phyloP scores from a whole-genome alignment of 2,888 invertebrate species.

The Anthophora plumipes region DNA sequence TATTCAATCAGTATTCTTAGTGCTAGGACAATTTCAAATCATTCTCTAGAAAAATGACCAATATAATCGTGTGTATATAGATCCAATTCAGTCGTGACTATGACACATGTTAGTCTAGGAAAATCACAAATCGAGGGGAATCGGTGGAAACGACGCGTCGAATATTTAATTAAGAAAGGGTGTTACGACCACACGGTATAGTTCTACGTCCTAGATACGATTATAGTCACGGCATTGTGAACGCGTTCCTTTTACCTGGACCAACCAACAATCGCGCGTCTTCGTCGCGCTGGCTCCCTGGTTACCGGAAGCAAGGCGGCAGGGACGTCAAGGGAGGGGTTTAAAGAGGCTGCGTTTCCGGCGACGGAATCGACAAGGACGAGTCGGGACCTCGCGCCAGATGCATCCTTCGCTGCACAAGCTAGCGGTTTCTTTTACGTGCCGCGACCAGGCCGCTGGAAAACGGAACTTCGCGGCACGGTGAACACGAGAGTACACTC shows the following conservation, averaged over 20 bases:
- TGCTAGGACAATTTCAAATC: too few relatives aligned
- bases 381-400: slow-evolving; percentile 82
- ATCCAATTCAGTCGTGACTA: slow-evolving; percentile 9
- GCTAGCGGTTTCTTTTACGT: slow-evolving; percentile 72
- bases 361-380: slow-evolving; percentile 80
- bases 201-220: slow-evolving; percentile 53
- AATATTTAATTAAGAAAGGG: slow-evolving; percentile 40
- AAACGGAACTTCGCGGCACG: slow-evolving; percentile 74
- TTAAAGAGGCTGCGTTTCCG: slow-evolving; percentile 79
- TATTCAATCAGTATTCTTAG: too few relatives aligned
- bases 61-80: slow-evolving; percentile 12
- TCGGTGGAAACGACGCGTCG: slow-evolving; percentile 1
- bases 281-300: slow-evolving; percentile 34
- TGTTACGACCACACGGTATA: slow-evolving; percentile 23
- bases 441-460: slow-evolving; percentile 62
- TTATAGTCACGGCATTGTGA: slow-evolving; percentile 45
- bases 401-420: slow-evolving; percentile 83
- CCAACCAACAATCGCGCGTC: slow-evolving; percentile 39
- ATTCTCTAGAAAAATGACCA: background rate
- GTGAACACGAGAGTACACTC: slow-evolving; percentile 64
- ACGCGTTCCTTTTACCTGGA: slow-evolving; percentile 48
- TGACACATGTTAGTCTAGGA: background rate
- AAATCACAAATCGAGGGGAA: slow-evolving; percentile 18
- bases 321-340: slow-evolving; percentile 62
- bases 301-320: slow-evolving; percentile 67